phyloP scores from a whole-genome alignment of 2,797 vertebrate species.

The Petrocephalus sullivani region DNA sequence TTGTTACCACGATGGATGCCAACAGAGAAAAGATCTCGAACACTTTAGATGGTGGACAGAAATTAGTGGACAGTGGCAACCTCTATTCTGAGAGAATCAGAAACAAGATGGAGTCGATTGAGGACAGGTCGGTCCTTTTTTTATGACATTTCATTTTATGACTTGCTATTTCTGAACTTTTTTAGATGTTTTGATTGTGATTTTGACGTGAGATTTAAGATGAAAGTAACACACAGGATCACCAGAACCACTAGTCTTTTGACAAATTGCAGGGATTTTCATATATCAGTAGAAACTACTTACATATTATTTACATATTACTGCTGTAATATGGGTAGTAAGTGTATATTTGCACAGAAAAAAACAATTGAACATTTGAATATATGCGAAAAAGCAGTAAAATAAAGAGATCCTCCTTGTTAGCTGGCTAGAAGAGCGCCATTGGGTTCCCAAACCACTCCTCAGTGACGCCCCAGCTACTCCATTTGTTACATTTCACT shows the following conservation, averaged over 20 bases:
- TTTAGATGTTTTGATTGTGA: neutral
- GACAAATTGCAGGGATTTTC: neutral
- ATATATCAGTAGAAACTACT: neutral
- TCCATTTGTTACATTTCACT: neutral
- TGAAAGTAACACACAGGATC: neutral
- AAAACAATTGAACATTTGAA: neutral
- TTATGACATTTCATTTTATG: neutral
- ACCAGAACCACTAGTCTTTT: neutral
- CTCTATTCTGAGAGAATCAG: conserved; percentile 75
- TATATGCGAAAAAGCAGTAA: neutral
- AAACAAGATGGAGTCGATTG: conserved; percentile 74
- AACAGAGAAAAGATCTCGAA: conserved; percentile 80
- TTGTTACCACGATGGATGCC: conserved; percentile 74
- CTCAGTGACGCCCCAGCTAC: neutral
- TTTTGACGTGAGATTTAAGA: neutral
- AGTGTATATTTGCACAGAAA: neutral
- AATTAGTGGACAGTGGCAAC: conserved; percentile 74
- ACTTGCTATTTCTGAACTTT: neutral
- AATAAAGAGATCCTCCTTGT: neutral
- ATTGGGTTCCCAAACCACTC: neutral
- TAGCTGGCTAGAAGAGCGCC: neutral
- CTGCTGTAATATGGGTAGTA: neutral
- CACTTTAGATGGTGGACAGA: conserved; percentile 65
- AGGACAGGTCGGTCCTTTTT: conserved; percentile 67
- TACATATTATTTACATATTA: neutral